phyloP scores from a whole-genome alignment of 2,888 invertebrate species.

The Ametastegia equiseti region DNA sequence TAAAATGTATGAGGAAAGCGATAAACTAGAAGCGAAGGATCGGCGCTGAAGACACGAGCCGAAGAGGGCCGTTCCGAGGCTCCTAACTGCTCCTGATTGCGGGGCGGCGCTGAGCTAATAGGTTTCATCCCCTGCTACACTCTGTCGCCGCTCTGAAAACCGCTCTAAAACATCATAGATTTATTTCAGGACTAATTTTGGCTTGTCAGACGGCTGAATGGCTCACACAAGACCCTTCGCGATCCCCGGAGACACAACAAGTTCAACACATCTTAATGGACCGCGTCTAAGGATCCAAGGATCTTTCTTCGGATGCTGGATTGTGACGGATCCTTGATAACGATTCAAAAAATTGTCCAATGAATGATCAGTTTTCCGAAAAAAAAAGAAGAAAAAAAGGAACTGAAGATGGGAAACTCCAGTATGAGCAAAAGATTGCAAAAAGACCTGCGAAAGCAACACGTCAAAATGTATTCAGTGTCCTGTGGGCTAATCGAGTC shows the following conservation, averaged over 20 bases:
- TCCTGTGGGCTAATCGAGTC: background rate
- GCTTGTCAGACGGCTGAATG: slow-evolving; percentile 66
- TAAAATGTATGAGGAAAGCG: slow-evolving; percentile 27
- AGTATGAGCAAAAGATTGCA: background rate
- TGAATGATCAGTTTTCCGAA: background rate
- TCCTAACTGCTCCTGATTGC: slow-evolving; percentile 59
- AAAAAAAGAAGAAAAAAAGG: background rate
- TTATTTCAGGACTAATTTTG: slow-evolving; percentile 70
- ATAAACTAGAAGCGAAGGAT: slow-evolving; percentile 22
- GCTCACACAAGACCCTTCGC: background rate
- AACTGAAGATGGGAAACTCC: too few species aligned
- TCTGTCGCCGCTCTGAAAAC: slow-evolving; percentile 51
- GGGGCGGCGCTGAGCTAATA: slow-evolving; percentile 65
- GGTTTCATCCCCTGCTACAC: slow-evolving; percentile 59
- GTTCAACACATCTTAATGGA: slow-evolving; percentile 21
- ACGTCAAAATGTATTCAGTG: background rate
- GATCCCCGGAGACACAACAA: slow-evolving; percentile 14
- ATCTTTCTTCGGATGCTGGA: background rate
- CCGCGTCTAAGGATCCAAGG: background rate
- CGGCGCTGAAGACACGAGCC: slow-evolving; percentile 40
- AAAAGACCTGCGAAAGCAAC: background rate
- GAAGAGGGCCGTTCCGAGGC: slow-evolving; percentile 16
- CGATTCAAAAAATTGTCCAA: background rate
- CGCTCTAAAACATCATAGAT: slow-evolving; percentile 54
- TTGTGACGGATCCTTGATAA: background rate